phyloP scores from a whole-genome alignment of 2,888 invertebrate genomes.

The Thera obeliscata region DNA sequence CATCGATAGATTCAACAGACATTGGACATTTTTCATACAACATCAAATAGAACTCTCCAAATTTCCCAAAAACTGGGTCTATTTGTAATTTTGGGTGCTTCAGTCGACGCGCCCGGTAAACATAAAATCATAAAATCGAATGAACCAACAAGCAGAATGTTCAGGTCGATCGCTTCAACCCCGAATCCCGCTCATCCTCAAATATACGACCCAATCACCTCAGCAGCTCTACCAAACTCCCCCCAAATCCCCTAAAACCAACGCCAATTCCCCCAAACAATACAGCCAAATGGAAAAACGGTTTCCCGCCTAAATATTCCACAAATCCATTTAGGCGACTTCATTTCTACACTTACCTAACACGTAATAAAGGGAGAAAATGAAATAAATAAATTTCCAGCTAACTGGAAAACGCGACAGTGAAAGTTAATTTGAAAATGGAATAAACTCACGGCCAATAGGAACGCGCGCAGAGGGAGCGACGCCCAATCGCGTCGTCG shows the following conservation, averaged over 20 bases:
- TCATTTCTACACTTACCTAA: slow-evolving; percentile 45
- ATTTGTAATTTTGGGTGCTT: neutral
- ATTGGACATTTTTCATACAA: no score
- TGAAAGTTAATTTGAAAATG: slow-evolving; percentile 85
- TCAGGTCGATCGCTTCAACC: slow-evolving; percentile 13
- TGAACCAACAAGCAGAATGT: neutral
- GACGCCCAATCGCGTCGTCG: slow-evolving; percentile 67
- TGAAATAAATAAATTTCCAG: slow-evolving; percentile 56
- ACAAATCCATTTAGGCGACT: slow-evolving; percentile 44
- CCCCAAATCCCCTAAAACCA: slow-evolving; percentile 27
- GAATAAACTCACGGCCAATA: slow-evolving; percentile 80
- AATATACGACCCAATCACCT: slow-evolving; percentile 30
- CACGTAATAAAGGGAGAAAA: slow-evolving; percentile 60
- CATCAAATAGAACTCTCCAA: no score
- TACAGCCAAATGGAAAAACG: slow-evolving; percentile 33
- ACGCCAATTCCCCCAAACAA: slow-evolving; percentile 33
- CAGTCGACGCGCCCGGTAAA: no score
- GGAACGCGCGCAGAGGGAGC: slow-evolving; percentile 66
- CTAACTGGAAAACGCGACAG: slow-evolving; percentile 56
- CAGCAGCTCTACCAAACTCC: slow-evolving; percentile 13
- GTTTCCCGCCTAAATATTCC: slow-evolving; percentile 30
- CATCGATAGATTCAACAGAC: no score
- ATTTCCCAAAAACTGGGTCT: no score
- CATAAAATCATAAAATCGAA: slow-evolving; percentile 1
- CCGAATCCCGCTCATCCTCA: slow-evolving; percentile 19